These are phyloP conservation scores for Dissostichus mawsoni DNA, from an alignment of 2,113 vertebrate genomes.

Conservation along the genomic window DNA sequence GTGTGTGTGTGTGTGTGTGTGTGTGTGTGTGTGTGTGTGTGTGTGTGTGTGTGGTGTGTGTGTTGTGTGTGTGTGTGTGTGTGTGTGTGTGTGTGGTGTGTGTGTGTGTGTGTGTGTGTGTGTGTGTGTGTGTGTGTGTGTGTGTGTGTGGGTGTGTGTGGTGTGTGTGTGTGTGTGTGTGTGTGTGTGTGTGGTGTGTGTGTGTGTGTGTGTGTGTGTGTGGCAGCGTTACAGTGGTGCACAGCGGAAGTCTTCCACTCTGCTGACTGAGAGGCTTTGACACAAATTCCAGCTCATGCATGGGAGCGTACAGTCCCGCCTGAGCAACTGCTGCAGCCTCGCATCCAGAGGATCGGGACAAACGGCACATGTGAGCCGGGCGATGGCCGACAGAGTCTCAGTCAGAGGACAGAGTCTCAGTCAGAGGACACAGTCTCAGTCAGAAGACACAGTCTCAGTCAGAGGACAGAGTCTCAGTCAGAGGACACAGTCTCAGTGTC, in stretches of 20 bases:
- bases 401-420: too few species aligned
- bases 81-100: too few species aligned
- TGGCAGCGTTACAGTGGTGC: slow-evolving; percentile 46
- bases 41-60: too few species aligned
- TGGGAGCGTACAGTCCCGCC: slow-evolving; percentile 50
- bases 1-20: not conserved
- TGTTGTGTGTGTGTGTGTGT: too few species aligned
- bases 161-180: not conserved
- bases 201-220: not conserved
- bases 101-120: too few species aligned
- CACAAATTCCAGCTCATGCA: slow-evolving; percentile 67
- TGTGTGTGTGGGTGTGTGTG: not conserved
- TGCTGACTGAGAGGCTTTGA: slow-evolving; percentile 68
- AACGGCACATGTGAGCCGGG: slow-evolving; percentile 31
- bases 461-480: too few species aligned
- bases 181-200: too few species aligned
- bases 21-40: not conserved
- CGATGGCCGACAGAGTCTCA: too few species aligned
- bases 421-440: slow-evolving; percentile 12
- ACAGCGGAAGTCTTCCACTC: slow-evolving; percentile 52
- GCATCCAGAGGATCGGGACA: slow-evolving; percentile 36
- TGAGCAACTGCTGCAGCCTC: slow-evolving; percentile 61
- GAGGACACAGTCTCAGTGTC: not conserved
- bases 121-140: too few species aligned
- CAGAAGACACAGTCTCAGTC: too few species aligned